These are phyloP conservation scores for Tachypleus tridentatus DNA, from an alignment of 1,140 invertebrate genomes.

Conservation along the genomic window DNA sequence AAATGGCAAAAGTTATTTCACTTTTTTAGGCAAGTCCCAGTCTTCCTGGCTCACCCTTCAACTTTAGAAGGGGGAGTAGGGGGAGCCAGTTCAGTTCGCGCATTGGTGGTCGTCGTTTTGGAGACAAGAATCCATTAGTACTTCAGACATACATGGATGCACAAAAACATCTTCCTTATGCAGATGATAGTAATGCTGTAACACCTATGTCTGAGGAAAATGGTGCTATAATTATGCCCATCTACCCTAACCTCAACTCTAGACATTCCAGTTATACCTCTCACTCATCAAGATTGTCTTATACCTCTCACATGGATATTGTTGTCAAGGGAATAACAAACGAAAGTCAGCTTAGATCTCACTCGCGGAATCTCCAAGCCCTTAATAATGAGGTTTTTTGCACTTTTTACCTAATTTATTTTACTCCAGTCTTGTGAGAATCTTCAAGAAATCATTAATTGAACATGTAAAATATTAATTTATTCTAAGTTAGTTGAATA, in stretches of 20 bases:
- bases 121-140: conserved; percentile 84
- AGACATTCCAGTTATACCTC: conserved; percentile 88
- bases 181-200: conserved; percentile 92
- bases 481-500: too few relatives aligned
- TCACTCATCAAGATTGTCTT: conserved; percentile 77
- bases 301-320: conserved; percentile 83
- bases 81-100: conserved; percentile 74
- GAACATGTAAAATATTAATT: too few relatives aligned
- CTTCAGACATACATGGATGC: conserved; percentile 88
- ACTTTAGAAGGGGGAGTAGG: conserved; percentile 69
- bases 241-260: conserved; percentile 53
- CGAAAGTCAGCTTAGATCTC: conserved; percentile 60
- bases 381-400: conserved; percentile 23
- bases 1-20: conserved; percentile 10
- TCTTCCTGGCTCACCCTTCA: conserved; percentile 92
- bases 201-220: conserved; percentile 97
- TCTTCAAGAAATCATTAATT: too few relatives aligned
- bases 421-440: too few relatives aligned
- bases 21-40: conserved; percentile 77
- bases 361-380: conserved; percentile 40
- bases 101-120: conserved; percentile 53
- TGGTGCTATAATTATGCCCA: conserved; percentile 80
- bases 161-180: conserved; percentile 90
- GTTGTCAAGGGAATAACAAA: conserved; percentile 59
- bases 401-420: too few relatives aligned